Conservation (phyloP, 2,113 vertebrate species). For the Eretmochelys imbricata region DNA sequence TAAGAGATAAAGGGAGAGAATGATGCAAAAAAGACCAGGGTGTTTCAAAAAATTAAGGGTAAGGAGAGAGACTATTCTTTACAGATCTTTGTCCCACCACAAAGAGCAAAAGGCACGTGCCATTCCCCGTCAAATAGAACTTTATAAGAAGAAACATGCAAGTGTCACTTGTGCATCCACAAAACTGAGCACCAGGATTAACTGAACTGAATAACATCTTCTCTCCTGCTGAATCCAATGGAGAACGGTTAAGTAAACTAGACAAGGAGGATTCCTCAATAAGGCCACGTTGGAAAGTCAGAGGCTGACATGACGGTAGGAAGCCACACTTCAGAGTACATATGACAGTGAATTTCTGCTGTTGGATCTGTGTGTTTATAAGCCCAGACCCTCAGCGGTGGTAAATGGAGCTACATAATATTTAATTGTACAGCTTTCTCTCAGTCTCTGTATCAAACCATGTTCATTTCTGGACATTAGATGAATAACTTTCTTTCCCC, state of each 20-base stretch:
- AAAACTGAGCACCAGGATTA: not conserved
- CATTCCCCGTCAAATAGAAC: not conserved
- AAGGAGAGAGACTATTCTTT: not conserved
- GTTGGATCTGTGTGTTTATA: not conserved
- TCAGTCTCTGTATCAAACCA: not conserved
- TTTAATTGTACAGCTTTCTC: not conserved
- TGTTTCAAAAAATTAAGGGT: not conserved
- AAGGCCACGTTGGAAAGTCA: not conserved
- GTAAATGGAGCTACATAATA: not conserved
- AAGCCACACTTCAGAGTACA: not conserved
- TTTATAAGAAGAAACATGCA: fast-evolving
- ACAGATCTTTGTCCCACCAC: not conserved
- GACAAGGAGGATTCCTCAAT: not conserved
- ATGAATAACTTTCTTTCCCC: not conserved
- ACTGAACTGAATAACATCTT: not conserved
- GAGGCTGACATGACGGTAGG: not conserved
- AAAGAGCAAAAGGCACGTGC: not conserved
- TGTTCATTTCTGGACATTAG: not conserved
- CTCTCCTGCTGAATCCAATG: not conserved
- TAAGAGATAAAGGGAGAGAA: conserved; percentile 53
- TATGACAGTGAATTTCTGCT: not conserved
- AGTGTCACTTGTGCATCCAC: fast-evolving
- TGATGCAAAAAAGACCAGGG: not conserved
- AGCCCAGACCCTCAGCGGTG: not conserved
- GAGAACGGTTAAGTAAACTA: not conserved